These are phyloP conservation scores for Aphelinus atriplicis DNA, from an alignment of 1,140 invertebrate species.

Conservation along the genomic window DNA sequence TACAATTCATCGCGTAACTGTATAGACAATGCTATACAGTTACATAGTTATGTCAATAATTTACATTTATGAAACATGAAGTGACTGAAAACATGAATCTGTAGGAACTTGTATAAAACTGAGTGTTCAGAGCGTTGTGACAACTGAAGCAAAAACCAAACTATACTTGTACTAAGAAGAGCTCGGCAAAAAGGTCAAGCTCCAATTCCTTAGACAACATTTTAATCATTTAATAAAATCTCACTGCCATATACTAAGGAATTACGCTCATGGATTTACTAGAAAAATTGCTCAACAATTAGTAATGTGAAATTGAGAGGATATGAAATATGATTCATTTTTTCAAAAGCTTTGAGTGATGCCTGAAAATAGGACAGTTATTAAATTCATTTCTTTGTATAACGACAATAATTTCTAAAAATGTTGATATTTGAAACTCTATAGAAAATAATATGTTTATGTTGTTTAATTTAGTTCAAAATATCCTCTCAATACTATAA, in stretches of 20 bases:
- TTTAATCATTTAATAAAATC: slow-evolving; percentile 9
- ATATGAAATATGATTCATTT: neutral
- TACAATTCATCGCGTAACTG: slow-evolving; percentile 17
- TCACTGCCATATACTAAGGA: neutral
- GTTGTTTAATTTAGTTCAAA: too few species aligned
- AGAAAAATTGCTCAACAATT: slow-evolving; percentile 4
- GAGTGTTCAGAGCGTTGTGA: slow-evolving; percentile 15
- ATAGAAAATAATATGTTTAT: too few species aligned
- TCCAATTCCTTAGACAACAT: too few species aligned
- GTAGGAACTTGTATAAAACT: slow-evolving; percentile 36
- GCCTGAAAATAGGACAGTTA: too few species aligned
- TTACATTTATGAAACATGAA: slow-evolving; percentile 8
- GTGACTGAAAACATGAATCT: slow-evolving; percentile 23
- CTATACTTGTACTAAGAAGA: too few species aligned
- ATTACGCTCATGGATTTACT: slow-evolving; percentile 9
- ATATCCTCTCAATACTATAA: slow-evolving; percentile 1
- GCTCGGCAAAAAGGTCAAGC: too few species aligned
- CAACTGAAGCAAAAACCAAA: slow-evolving; percentile 5
- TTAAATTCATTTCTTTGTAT: too few species aligned
- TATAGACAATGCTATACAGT: neutral
- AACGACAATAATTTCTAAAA: too few species aligned
- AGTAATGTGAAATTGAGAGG: neutral
- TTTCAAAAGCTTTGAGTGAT: too few species aligned
- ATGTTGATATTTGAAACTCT: too few species aligned
- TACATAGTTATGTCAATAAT: neutral